Conservation (phyloP, 2,113 vertebrate species). For the Spea bombifrons region DNA sequence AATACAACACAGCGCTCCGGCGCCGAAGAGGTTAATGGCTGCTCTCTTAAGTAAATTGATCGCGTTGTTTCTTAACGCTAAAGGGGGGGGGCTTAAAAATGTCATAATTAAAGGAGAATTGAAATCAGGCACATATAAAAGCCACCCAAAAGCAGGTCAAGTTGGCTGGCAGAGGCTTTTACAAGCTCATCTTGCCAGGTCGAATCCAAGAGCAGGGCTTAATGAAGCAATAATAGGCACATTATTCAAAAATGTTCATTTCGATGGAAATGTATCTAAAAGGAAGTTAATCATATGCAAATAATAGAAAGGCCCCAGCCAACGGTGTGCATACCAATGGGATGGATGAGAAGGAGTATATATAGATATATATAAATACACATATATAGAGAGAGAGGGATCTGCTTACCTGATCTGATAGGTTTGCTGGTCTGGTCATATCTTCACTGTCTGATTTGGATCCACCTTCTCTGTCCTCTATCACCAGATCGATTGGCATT, state of each 20-base stretch:
- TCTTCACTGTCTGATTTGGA: constrained; percentile 99
- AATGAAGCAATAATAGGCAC: constrained; percentile 98
- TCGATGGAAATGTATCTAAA: constrained; percentile 91
- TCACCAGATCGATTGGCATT: constrained; percentile 99
- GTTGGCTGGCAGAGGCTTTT: constrained; percentile 83
- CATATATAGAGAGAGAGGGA: not conserved
- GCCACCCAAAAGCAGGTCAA: constrained; percentile 94
- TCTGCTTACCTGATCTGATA: constrained; percentile 89
- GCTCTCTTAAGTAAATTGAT: constrained; percentile 51
- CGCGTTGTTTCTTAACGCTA: constrained; percentile 35
- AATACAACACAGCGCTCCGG: not conserved
- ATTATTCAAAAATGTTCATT: constrained; percentile 96
- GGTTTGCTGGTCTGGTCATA: constrained; percentile 94
- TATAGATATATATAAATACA: not conserved
- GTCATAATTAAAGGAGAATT: constrained; percentile 68
- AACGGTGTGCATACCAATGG: constrained; percentile 80
- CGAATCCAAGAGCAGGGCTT: constrained; percentile 86
- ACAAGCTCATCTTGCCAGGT: constrained; percentile 90
- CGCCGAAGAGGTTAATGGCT: not conserved
- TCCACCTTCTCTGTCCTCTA: constrained; percentile 97
- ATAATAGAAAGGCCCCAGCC: constrained; percentile 86
- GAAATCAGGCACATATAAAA: constrained; percentile 85
- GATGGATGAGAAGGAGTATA: not conserved
- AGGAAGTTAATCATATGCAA: constrained; percentile 96
- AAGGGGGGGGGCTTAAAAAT: constrained; percentile 53